phyloP scores from a whole-genome alignment of 1,140 invertebrate genomes.

The Sycophaga agraensis region DNA sequence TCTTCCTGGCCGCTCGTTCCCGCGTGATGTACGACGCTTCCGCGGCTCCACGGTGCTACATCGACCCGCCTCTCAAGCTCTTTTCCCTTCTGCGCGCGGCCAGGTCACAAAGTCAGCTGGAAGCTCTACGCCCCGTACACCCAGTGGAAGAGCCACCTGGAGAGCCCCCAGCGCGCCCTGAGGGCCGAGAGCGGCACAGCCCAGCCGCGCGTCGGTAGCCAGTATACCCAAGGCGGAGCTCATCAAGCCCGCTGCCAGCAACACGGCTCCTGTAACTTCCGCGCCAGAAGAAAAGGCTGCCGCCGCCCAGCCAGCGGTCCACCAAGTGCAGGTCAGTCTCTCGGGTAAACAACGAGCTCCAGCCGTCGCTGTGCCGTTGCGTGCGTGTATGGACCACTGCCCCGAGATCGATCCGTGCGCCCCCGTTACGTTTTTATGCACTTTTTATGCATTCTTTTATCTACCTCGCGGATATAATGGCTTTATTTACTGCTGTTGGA shows the following conservation, averaged over 20 bases:
- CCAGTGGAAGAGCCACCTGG: constrained; percentile 37
- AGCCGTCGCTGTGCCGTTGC: no score
- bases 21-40: no score
- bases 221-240: constrained; percentile 5
- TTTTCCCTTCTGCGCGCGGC: neutral
- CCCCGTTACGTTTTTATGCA: no score
- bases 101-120: constrained; percentile 46
- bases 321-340: neutral
- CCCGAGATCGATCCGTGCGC: no score
- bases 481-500: no score
- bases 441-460: no score
- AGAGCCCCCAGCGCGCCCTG: constrained; percentile 31
- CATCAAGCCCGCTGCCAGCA: neutral
- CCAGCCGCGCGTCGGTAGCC: constrained; percentile 2
- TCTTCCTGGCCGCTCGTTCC: neutral
- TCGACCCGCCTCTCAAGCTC: no score
- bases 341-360: neutral
- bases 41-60: no score
- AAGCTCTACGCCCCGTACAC: constrained; percentile 39
- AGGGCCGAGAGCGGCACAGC: constrained; percentile 29
- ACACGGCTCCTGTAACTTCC: no score
- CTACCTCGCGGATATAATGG: no score
- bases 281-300: constrained; percentile 8
- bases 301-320: neutral
- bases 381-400: no score